Evolutionary conservation across 2,113 vertebrate genomes (phyloP), one percentile per base, ranked within the genome.

Genomic region (Paracyprichromis sp.): DNA sequence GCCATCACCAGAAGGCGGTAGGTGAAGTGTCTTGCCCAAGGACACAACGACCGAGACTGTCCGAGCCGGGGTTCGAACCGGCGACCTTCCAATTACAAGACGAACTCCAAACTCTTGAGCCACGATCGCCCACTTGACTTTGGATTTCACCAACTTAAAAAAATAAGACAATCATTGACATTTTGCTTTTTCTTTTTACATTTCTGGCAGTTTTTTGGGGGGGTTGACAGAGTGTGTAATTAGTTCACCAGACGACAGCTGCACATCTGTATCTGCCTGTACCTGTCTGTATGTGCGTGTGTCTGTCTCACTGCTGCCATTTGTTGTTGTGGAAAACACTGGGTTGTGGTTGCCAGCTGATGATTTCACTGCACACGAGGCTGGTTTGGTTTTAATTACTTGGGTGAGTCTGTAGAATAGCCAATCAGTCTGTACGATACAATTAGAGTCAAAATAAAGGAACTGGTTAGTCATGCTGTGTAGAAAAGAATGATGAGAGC

Each of bases 1-100:
- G 0, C n/a, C 53, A 4, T 0, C 53, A 4, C 1, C n/a, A 54
- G 53, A 4, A 54, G 3, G 52, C 5, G 0, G 0, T 0, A 1
- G 52, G 9, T 53, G 5, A 53, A 1, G 3, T 0, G 52, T 54
- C n/a, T 54, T 0, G 2, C 2, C 52, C n/a, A 54, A 21, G 52
- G 52, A 53, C 3, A 53, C 52, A 56, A 13, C 2, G 0, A 26
- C 53, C 0, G 1, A 1, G 3, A 29, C 24, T 8, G 13, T 57
- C 21, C 2, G 1, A 57, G 24, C 0, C 2, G 0, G 21, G 53
- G 53, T 1, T 26, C 7, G 2, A 26, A 57, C 24, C 3, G 0
- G 7, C 54, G 3, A 57, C 24, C 12, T 57, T 57, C 13, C 0
- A 7, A 29, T 59, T 29, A 59, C 24, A 29, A 59, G 26, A 9